A percentile compares a stretch with the other conserved stretches of the same genome.
Conservation (phyloP, 2,113 vertebrate species). For the Rafetus swinhoei region DNA sequence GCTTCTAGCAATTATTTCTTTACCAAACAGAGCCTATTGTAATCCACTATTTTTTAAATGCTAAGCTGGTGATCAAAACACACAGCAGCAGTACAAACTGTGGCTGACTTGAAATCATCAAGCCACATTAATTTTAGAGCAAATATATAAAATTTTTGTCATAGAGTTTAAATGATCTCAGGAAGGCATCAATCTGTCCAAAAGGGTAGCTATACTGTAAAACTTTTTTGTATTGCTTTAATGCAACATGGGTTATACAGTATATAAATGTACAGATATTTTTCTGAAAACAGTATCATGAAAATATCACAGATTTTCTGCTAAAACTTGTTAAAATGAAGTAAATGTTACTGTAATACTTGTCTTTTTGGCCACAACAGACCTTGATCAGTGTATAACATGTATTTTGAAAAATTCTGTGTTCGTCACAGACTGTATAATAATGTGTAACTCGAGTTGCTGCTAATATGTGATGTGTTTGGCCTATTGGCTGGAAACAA, state of each 20-base stretch:
- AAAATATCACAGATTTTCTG: neutral
- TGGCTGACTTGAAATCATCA: neutral
- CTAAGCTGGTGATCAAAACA: neutral
- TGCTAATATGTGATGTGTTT: neutral
- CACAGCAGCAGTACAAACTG: neutral
- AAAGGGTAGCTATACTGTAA: neutral
- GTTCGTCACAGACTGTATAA: neutral
- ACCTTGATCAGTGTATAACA: neutral
- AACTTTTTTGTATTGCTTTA: neutral
- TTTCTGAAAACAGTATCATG: neutral
- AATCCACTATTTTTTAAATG: neutral
- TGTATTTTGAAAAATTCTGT: neutral
- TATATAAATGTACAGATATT: neutral
- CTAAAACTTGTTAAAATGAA: neutral
- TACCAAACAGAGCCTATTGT: neutral
- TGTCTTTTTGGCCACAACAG: neutral
- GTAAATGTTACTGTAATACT: neutral
- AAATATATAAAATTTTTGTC: neutral
- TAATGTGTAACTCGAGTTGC: neutral
- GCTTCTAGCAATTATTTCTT: neutral
- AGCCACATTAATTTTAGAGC: neutral
- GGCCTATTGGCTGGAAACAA: neutral
- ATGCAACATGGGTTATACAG: neutral
- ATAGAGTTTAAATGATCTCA: neutral
- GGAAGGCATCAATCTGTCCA: neutral